phyloP scores from a whole-genome alignment of 2,888 invertebrate genomes.

The Alsophila aescularia region DNA sequence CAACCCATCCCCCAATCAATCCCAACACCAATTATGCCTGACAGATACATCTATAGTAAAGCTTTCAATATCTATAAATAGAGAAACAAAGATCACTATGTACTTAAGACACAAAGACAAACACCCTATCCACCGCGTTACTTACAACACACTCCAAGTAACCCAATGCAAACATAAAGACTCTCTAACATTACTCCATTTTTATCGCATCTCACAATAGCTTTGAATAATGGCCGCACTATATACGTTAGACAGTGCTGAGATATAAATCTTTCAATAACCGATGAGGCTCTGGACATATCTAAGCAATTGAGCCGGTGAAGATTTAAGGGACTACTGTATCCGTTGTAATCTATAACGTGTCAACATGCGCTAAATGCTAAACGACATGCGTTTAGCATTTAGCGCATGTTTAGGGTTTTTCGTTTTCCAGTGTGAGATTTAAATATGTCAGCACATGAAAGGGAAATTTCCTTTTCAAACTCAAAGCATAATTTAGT shows the following conservation, averaged over 20 bases:
- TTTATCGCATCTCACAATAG: constrained; percentile 67
- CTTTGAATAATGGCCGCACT: constrained; percentile 75
- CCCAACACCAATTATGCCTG: too few relatives aligned
- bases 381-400: too few relatives aligned
- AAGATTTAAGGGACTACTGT: too few relatives aligned
- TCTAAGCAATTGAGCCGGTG: constrained; percentile 2
- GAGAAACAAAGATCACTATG: neutral
- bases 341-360: too few relatives aligned
- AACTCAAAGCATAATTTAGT: too few relatives aligned
- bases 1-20: too few relatives aligned
- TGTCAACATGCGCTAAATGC: too few relatives aligned
- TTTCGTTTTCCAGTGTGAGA: too few relatives aligned
- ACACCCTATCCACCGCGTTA: neutral
- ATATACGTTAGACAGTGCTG: constrained; percentile 63
- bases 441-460: too few relatives aligned
- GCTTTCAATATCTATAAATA: neutral
- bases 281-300: constrained; percentile 54
- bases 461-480: too few relatives aligned
- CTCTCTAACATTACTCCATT: constrained; percentile 50
- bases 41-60: neutral
- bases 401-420: too few relatives aligned
- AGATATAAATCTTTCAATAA: constrained; percentile 82
- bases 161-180: constrained; percentile 24
- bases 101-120: neutral
- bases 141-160: constrained; percentile 12